These are phyloP conservation scores for Tyrannus savana DNA, from an alignment of 2,113 vertebrate genomes.

Conservation along the genomic window DNA sequence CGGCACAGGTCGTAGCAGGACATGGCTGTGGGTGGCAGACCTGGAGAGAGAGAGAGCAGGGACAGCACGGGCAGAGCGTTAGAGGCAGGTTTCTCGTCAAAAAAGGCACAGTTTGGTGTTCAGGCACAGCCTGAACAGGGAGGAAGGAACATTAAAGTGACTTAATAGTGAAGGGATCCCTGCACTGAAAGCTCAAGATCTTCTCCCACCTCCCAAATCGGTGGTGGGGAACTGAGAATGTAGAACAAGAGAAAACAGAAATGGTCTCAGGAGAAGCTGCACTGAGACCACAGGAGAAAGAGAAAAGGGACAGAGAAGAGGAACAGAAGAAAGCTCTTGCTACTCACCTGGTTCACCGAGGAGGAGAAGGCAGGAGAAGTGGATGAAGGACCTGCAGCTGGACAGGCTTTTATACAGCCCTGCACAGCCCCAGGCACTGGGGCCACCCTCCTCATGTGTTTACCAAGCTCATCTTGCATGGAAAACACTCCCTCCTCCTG, in stretches of 20 bases:
- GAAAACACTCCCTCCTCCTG: accelerated
- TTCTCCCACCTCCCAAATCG: background rate
- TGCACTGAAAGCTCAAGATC: background rate
- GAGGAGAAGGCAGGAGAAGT: slow-evolving; percentile 3
- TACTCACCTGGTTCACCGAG: background rate
- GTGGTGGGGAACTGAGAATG: accelerated
- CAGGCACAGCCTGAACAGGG: accelerated
- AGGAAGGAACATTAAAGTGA: no score
- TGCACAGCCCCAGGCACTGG: accelerated
- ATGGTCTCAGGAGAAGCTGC: background rate
- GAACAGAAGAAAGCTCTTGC: accelerated
- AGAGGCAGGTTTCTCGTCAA: background rate
- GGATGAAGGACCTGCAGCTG: background rate
- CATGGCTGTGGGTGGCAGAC: background rate
- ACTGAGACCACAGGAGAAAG: accelerated
- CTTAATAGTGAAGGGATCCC: background rate
- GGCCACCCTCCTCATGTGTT: background rate
- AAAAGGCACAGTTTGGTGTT: no score
- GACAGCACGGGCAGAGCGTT: no score
- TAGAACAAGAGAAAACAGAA: accelerated
- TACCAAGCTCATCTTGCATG: background rate
- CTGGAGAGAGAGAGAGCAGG: background rate
- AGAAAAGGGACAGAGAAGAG: accelerated
- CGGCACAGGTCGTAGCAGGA: background rate
- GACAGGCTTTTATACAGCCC: background rate